Evolutionary conservation across 2,797 vertebrate species (phyloP), one percentile per base, ranked within the genome.

Genomic region (Hippoglossus hippoglossus): DNA sequence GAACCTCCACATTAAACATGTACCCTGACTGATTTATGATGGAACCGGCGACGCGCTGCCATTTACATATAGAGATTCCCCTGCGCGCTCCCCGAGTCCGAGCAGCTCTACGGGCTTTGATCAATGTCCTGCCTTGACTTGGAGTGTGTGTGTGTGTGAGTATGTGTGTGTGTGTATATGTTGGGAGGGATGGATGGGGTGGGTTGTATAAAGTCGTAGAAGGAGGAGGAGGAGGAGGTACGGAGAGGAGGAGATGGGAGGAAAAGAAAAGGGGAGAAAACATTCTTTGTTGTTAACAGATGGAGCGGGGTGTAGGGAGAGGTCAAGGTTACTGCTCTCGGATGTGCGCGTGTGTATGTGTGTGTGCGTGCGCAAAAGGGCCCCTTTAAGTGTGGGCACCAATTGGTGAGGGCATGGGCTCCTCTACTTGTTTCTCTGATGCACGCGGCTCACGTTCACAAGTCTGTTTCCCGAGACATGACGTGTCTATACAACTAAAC

Each of bases 41-140:
- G 94, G 95, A 93, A 95, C 95, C 95, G 95, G 71, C 79, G 73
- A 94, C 90, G 91, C 93, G 94, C 88, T 81, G 73, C 94, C 94
- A 94, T 97, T 96, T 96, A 95, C 96, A 96, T 96, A 95, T 94
- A 95, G 93, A 95, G 94, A 95, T 94, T 92, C 74, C 91, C 91
- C 92, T 53, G 83, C 63, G 94, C 93, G 91, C 90, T 93, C 59
- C 91, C 72, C 75, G 88, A 85, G 92, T 73, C 77, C 77, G 62
- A 81, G 76, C 59, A 82, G 92, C 93, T 95, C 88, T 80, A 91
- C 94, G 93, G 60, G 92, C 95, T 95, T 94, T 96, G 96, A 96
- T 97, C 96, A 96, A 94, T 96, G 95, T 95, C 94, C 93, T 60
- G 90, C 93, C 94, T 93, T 89, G 93, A 94, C 92, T 66, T 51